Base-by-base conservation (phyloP, 2,113 vertebrate species). In the Tragelaphus scriptus region DNA sequence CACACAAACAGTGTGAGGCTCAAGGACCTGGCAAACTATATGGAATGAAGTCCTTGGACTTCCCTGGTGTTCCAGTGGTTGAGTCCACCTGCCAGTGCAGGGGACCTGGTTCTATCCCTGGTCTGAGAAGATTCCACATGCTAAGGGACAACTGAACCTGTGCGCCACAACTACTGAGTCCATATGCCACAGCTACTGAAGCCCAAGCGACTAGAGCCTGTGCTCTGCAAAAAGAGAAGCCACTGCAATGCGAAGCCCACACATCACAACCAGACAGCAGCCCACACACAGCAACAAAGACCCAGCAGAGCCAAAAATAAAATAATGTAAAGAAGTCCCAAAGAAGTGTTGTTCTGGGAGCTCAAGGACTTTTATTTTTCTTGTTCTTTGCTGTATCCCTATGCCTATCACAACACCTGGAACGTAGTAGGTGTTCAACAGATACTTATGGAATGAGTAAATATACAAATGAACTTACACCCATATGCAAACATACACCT, bases 181-280 rank as follows among this genome's bases (percentile, higher is more conserved):
- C 63, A 5, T 1, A 19, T 5, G 65, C 32, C 1, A 4, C 17
- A 5, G 0, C 32, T 36, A 21, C 65, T 21, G 65, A 36, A 21
- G n/a, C 65, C n/a, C 9, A 71, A 11, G 65, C 1, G n/a, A 21
- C n/a, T 11, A 21, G n/a, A 71, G 17, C n/a, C 71, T 25, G 36
- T 75, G 71, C 71, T 75, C 5, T 23, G 21, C 68, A 40, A 6
- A 21, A 12, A 77, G 23, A 14, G 40, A 44, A 75, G 21, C 21
- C 21, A 1, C 71, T 13, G 68, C 36, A 40, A 12, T 6, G 68
- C 25, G 36, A 25, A 77, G 36, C 71, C 71, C 23, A 7, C 36
- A 40, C 36, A 13, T 19, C 9, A 5, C 36, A 14, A 14, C 40
- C 14, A 77, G 71, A 44, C 36, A 7, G 40, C n/a, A 44, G 36